Conservation (phyloP, 2,797 vertebrate genomes). For the Lacerta viridis region DNA sequence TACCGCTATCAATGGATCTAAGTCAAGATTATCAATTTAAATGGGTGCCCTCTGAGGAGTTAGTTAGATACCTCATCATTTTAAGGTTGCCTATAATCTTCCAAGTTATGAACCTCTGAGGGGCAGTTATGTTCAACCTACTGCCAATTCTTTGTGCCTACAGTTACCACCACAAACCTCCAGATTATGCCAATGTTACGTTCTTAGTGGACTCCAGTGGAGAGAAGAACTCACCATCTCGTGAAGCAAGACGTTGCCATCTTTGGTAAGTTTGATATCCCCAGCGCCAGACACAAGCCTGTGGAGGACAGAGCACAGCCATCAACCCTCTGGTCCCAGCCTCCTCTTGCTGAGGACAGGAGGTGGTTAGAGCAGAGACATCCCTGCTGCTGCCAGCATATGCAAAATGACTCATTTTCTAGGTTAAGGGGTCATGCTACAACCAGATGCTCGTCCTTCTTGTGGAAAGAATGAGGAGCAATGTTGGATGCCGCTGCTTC, state of each 20-base stretch:
- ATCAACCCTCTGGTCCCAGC: not conserved
- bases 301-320: constrained; percentile 18
- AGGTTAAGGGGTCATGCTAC: no score
- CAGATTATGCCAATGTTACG: not conserved
- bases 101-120: not conserved
- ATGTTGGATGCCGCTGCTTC: no score
- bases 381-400: no score
- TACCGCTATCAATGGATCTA: no score
- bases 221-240: constrained; percentile 90
- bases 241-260: constrained; percentile 96
- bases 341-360: not conserved
- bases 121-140: no score
- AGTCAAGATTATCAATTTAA: no score
- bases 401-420: no score
- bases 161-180: not conserved
- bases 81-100: not conserved
- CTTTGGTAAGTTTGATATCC: constrained; percentile 98
- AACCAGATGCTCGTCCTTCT: no score
- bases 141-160: not conserved
- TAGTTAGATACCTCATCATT: no score
- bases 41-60: no score
- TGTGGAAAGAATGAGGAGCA: no score
- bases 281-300: constrained; percentile 98
- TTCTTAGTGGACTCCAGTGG: not conserved
- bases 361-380: not conserved